Conservation (phyloP, 37 sponge, comb jelly and placozoan species). For the Spongilla lacustris region DNA sequence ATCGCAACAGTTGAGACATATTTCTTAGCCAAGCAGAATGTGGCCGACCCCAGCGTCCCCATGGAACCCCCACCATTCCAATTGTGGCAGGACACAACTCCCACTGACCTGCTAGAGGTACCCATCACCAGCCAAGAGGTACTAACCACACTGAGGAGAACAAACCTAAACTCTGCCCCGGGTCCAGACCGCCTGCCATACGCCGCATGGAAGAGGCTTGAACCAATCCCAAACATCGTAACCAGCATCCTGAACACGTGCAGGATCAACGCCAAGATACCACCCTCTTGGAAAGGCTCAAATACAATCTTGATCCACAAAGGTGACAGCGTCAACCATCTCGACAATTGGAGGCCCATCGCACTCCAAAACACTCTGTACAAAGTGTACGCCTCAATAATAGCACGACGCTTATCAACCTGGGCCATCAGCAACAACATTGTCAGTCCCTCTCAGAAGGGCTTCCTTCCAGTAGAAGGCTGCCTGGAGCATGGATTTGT, state of each 20-base stretch:
- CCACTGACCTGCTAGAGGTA: conserved; percentile 10
- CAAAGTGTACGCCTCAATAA: conserved; percentile 33
- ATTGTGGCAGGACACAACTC: conserved; percentile 5
- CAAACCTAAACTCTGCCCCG: conserved; percentile 13
- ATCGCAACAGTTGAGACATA: not conserved
- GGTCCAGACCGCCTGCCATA: conserved; percentile 38
- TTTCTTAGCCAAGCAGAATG: conserved; percentile 1
- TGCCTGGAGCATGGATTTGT: conserved; percentile 43
- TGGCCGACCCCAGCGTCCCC: not conserved
- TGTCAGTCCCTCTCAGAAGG: conserved; percentile 31
- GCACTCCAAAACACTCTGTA: conserved; percentile 48
- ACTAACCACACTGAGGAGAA: conserved; percentile 7
- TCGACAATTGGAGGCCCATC: conserved; percentile 52
- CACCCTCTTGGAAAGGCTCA: conserved; percentile 39
- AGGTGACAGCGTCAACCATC: not conserved
- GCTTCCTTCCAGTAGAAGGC: conserved; percentile 55
- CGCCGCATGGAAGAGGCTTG: not conserved
- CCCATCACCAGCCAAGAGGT: conserved; percentile 11
- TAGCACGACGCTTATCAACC: conserved; percentile 31
- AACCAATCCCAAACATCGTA: not conserved
- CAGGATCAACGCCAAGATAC: conserved; percentile 4
- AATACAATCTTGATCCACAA: conserved; percentile 43
- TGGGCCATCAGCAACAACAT: conserved; percentile 22
- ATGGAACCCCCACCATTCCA: conserved; percentile 7
- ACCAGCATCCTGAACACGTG: conserved; percentile 23